Evolutionary conservation across 2,113 vertebrate species (phyloP).

Genomic region (Acanthisitta chloris): DNA sequence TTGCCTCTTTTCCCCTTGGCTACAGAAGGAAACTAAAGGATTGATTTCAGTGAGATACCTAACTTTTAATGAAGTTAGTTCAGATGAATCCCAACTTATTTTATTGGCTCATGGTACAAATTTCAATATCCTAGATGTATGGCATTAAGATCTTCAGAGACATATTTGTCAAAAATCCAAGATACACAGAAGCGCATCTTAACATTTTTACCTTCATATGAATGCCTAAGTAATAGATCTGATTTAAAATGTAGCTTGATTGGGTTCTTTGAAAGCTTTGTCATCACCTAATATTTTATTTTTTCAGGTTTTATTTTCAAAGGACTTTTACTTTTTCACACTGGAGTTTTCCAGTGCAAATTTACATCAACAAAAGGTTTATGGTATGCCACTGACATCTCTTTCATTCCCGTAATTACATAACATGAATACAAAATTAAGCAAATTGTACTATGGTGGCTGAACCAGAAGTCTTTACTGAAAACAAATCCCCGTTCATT

Average conservation of each 20-base stretch:
- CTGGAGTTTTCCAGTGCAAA: not conserved
- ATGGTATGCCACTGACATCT: not conserved
- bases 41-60: not conserved
- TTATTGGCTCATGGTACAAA: not conserved
- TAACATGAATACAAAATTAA: not conserved
- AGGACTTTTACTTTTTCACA: not conserved
- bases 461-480: not conserved
- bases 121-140: not conserved
- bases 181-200: not conserved
- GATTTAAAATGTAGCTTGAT: not conserved
- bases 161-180: not conserved
- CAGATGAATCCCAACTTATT: not conserved
- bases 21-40: not conserved
- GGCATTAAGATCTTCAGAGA: not conserved
- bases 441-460: not conserved
- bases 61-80: not conserved
- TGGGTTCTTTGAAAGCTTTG: not conserved
- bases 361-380: not conserved
- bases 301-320: not conserved
- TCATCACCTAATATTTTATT: not conserved
- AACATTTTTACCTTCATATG: not conserved
- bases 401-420: not conserved
- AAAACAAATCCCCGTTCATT: not conserved
- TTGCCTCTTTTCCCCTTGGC: not conserved
- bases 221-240: not conserved